Conservation (phyloP, 2,888 invertebrate genomes). For the Drosophila niveifrons region DNA sequence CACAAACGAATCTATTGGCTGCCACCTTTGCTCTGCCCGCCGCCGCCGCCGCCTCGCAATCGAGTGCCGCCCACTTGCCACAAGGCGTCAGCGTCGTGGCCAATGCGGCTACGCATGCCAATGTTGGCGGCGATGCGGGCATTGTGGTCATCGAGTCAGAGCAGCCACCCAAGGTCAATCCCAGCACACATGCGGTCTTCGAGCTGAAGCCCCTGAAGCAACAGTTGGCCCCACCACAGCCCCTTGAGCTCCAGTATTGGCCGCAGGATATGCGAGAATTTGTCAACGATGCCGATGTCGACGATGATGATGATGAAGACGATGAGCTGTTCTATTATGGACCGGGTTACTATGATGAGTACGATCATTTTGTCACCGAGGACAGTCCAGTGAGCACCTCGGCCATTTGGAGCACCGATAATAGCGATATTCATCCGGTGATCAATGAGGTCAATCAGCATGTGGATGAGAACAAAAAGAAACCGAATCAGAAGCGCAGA, state of each 20-base stretch:
- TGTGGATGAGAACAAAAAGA: conserved; percentile 34
- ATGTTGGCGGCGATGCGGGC: conserved; percentile 65
- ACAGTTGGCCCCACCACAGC: conserved; percentile 19
- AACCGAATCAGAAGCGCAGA: conserved; percentile 33
- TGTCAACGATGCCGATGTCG: conserved; percentile 13
- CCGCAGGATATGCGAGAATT: conserved; percentile 5
- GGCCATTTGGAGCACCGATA: conserved; percentile 74
- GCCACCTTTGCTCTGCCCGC: conserved; percentile 27
- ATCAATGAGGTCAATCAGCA: conserved; percentile 52
- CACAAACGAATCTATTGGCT: conserved; percentile 9
- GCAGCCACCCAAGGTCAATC: conserved; percentile 80
- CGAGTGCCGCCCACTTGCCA: conserved; percentile 28
- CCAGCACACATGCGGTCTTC: conserved; percentile 81
- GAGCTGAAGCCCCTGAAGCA: conserved; percentile 71
- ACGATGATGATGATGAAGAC: conserved; percentile 29
- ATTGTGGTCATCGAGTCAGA: conserved; percentile 74
- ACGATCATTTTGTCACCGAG: conserved; percentile 47
- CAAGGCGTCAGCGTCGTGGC: conserved; percentile 65
- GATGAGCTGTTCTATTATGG: conserved; percentile 49
- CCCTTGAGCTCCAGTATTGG: conserved; percentile 38
- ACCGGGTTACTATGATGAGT: conserved; percentile 50
- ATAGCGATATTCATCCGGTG: conserved; percentile 54
- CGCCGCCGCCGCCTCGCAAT: neutral
- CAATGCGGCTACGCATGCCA: conserved; percentile 55
- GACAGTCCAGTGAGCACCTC: conserved; percentile 57